Evolutionary conservation across 2,797 vertebrate species (phyloP).

Genomic region (Psittacula echo): DNA sequence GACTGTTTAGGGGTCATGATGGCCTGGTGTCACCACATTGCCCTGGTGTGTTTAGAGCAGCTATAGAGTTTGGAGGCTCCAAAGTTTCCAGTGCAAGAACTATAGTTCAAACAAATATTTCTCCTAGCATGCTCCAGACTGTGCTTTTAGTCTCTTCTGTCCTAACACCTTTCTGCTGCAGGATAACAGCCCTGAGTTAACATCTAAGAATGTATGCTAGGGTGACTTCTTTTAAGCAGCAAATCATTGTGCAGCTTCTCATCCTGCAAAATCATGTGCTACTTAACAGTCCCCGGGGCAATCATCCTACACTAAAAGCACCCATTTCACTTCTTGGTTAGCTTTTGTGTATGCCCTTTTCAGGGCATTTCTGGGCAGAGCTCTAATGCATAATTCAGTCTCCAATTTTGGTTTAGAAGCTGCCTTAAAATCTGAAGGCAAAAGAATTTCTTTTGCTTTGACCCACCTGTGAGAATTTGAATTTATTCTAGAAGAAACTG

Average conservation of each 20-base stretch:
- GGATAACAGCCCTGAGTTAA: neutral
- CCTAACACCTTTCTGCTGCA: neutral
- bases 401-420: neutral
- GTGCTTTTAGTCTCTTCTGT: neutral
- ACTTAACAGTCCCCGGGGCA: neutral
- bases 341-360: neutral
- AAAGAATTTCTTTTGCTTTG: neutral
- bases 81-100: neutral
- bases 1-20: neutral
- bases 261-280: neutral
- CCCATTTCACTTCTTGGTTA: neutral
- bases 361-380: neutral
- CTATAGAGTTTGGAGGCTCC: neutral
- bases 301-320: neutral
- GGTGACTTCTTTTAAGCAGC: neutral
- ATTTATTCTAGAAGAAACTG: neutral
- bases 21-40: neutral
- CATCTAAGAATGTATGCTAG: neutral
- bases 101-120: neutral
- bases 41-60: neutral
- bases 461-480: neutral
- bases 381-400: neutral
- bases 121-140: rapidly evolving
- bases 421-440: neutral
- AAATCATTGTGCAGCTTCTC: neutral